Evolutionary conservation across 2,113 vertebrate species (phyloP).

Genomic region (Lasiurus cinereus): DNA sequence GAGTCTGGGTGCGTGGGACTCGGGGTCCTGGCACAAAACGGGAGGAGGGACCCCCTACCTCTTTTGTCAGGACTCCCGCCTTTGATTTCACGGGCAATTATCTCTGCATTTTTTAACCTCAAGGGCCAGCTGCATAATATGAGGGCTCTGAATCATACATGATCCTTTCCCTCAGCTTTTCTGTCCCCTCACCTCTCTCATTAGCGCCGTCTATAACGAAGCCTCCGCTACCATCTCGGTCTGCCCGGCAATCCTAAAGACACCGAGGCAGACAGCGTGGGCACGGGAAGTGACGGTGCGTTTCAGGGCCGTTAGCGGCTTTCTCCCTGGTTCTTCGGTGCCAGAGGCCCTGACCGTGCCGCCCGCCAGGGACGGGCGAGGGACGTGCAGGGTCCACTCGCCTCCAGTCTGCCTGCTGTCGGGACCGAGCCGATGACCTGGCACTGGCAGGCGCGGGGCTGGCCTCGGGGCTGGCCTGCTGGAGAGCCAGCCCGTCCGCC

Average conservation of each 20-base stretch:
- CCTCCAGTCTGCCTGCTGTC: conserved; percentile 78
- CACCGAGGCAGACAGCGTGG: conserved; percentile 68
- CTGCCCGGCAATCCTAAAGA: neutral
- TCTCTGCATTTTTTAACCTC: conserved; percentile 68
- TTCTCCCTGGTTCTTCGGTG: conserved; percentile 61
- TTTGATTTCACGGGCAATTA: conserved; percentile 67
- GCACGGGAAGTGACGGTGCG: neutral
- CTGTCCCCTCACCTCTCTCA: conserved; percentile 59
- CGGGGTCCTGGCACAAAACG: neutral
- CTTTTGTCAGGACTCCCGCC: conserved; percentile 52
- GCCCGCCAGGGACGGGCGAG: conserved; percentile 61
- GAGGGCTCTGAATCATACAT: conserved; percentile 43
- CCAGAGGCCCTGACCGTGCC: conserved; percentile 62
- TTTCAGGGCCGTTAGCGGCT: neutral
- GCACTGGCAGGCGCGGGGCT: conserved; percentile 77
- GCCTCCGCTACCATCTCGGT: conserved; percentile 53
- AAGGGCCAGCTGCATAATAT: conserved; percentile 43
- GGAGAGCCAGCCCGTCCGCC: conserved; percentile 81
- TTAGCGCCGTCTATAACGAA: conserved; percentile 55
- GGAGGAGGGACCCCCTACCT: neutral
- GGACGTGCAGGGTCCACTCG: conserved; percentile 70
- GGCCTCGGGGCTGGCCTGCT: conserved; percentile 76
- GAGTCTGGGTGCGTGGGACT: conserved; percentile 23
- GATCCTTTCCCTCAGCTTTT: conserved; percentile 60
- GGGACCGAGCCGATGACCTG: conserved; percentile 79